Conservation (phyloP, 2,888 invertebrate species). For the Coenonympha arcania region DNA sequence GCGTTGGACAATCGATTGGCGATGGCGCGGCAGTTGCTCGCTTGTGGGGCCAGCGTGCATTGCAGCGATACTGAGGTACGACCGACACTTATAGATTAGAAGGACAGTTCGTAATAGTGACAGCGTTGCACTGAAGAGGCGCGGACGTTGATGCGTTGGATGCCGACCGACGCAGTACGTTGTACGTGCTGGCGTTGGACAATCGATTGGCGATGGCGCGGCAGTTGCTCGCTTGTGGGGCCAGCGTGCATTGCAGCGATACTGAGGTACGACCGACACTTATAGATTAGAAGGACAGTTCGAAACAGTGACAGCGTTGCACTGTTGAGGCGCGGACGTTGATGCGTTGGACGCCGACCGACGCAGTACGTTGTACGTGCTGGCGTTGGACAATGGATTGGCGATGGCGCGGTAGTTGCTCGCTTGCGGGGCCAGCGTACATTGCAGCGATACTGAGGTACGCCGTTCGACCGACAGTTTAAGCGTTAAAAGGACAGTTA, state of each 20-base stretch:
- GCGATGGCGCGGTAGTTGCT: constrained; percentile 54
- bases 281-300: constrained; percentile 82
- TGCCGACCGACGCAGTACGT: constrained; percentile 91
- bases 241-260: constrained; percentile 90
- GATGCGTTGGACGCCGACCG: constrained; percentile 94
- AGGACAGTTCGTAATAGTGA: too few relatives aligned
- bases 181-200: constrained; percentile 92
- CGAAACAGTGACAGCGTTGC: constrained; percentile 81
- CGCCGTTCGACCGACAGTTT: too few relatives aligned
- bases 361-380: constrained; percentile 90
- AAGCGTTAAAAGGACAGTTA: too few relatives aligned
- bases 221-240: constrained; percentile 82
- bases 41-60: constrained; percentile 86
- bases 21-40: constrained; percentile 86
- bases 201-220: constrained; percentile 88
- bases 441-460: too few relatives aligned
- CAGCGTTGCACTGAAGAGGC: too few relatives aligned
- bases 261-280: constrained; percentile 75
- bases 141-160: too few relatives aligned
- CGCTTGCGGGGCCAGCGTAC: too few relatives aligned
- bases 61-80: constrained; percentile 87
- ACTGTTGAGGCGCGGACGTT: constrained; percentile 84
- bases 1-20: constrained; percentile 89
- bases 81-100: neutral
- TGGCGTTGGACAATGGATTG: constrained; percentile 89